A percentile compares a stretch with the other conserved stretches of the same genome.
phyloP scores from a whole-genome alignment of 2,888 invertebrate species.

The Halocaridina rubra region DNA sequence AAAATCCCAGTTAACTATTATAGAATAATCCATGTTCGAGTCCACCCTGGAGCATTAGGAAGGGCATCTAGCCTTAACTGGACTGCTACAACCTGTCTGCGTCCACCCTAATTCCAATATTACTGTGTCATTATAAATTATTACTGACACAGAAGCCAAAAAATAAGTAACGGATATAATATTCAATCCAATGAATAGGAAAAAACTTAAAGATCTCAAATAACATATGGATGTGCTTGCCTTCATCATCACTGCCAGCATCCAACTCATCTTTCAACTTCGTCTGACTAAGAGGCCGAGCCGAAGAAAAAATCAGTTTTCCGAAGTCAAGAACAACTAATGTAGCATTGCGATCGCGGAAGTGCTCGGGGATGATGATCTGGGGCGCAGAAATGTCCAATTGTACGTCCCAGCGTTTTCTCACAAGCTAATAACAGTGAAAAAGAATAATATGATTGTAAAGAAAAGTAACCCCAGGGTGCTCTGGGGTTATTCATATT shows the following conservation, averaged over 20 bases:
- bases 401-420: slow-evolving; percentile 80
- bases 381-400: slow-evolving; percentile 94
- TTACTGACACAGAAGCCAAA: too few relatives aligned
- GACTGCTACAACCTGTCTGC: too few relatives aligned
- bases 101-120: too few relatives aligned
- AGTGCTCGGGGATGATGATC: slow-evolving; percentile 84
- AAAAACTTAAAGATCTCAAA: too few relatives aligned
- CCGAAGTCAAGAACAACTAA: slow-evolving; percentile 90
- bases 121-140: too few relatives aligned
- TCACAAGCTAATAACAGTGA: slow-evolving; percentile 15
- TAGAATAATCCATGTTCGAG: too few relatives aligned
- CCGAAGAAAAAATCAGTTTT: slow-evolving; percentile 75
- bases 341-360: slow-evolving; percentile 67
- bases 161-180: too few relatives aligned
- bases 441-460: background rate
- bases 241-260: slow-evolving; percentile 71
- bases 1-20: too few relatives aligned
- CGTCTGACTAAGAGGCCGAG: slow-evolving; percentile 61
- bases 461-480: background rate
- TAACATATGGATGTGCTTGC: background rate
- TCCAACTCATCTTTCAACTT: slow-evolving; percentile 68
- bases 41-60: too few relatives aligned
- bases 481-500: background rate
- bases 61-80: too few relatives aligned
- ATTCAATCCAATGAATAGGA: too few relatives aligned